Evolutionary conservation across 2,888 invertebrate genomes (phyloP).

Genomic region (Mantis religiosa): DNA sequence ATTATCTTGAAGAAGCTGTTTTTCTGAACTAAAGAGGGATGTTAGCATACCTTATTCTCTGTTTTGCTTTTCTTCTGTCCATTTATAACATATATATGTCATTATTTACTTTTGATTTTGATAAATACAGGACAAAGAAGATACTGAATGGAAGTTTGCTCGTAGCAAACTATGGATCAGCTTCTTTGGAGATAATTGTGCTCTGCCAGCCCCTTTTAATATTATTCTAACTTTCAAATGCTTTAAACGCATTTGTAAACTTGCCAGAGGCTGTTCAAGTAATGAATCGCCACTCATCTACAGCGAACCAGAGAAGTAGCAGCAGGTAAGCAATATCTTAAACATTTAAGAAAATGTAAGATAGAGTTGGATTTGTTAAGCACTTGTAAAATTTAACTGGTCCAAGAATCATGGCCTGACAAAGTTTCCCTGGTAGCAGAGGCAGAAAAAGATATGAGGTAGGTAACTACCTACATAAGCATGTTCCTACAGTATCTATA

Average conservation of each 20-base stretch:
- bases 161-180: constrained; percentile 95
- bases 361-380: too few species aligned
- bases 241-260: not conserved
- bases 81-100: not conserved
- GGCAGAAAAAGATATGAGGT: too few species aligned
- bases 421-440: too few species aligned
- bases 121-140: constrained; percentile 78
- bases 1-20: too few species aligned
- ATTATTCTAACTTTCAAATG: constrained; percentile 89
- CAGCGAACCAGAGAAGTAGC: not conserved
- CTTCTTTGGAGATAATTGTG: constrained; percentile 91
- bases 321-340: not conserved
- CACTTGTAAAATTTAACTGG: too few species aligned
- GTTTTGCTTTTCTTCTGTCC: too few species aligned
- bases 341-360: not conserved
- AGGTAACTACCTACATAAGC: too few species aligned
- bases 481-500: too few species aligned
- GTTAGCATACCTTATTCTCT: too few species aligned
- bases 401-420: too few species aligned
- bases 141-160: constrained; percentile 98
- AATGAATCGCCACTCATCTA: not conserved
- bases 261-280: not conserved
- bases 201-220: constrained; percentile 94
- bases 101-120: not conserved
- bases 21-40: too few species aligned